These are phyloP conservation scores for Drosophila persimilis DNA, from an alignment of 1,140 invertebrate genomes.

Conservation along the genomic window DNA sequence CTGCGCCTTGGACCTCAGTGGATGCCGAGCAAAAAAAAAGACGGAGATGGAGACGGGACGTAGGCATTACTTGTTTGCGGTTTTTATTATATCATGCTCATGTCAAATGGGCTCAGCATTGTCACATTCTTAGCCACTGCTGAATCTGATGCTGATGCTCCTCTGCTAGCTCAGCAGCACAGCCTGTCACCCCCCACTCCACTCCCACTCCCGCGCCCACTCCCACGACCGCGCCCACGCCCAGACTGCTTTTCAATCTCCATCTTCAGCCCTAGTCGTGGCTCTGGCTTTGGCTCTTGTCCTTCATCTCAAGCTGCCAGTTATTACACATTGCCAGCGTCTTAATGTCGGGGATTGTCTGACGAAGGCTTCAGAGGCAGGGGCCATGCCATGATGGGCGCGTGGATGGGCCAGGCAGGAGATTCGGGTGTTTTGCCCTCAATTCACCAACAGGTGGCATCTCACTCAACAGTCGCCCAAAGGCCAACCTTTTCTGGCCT, in stretches of 20 bases:
- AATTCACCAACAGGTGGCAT: conserved; percentile 57
- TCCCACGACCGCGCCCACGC: neutral
- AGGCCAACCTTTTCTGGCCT: neutral
- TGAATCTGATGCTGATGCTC: conserved; percentile 11
- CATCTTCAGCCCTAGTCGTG: conserved; percentile 17
- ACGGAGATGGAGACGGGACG: neutral
- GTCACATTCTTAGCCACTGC: conserved; percentile 61
- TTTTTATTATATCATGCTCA: conserved; percentile 79
- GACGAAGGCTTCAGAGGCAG: conserved; percentile 1
- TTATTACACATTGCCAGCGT: conserved; percentile 70
- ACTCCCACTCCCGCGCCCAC: no score
- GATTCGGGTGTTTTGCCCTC: neutral
- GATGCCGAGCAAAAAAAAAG: neutral
- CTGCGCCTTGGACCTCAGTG: conserved; percentile 12
- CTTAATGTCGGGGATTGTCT: conserved; percentile 60
- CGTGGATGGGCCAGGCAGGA: conserved; percentile 1
- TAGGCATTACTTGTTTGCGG: conserved; percentile 76
- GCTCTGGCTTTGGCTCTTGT: conserved; percentile 23
- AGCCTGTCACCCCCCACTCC: conserved; percentile 31
- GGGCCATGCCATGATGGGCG: neutral
- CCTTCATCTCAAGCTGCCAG: conserved; percentile 40
- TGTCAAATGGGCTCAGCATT: conserved; percentile 77
- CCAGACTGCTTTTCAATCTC: conserved; percentile 22
- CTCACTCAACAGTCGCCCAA: conserved; percentile 4
- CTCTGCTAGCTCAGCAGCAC: conserved; percentile 69